Evolutionary conservation across 2,113 vertebrate genomes (phyloP).

Genomic region (Pampusana beccarii): DNA sequence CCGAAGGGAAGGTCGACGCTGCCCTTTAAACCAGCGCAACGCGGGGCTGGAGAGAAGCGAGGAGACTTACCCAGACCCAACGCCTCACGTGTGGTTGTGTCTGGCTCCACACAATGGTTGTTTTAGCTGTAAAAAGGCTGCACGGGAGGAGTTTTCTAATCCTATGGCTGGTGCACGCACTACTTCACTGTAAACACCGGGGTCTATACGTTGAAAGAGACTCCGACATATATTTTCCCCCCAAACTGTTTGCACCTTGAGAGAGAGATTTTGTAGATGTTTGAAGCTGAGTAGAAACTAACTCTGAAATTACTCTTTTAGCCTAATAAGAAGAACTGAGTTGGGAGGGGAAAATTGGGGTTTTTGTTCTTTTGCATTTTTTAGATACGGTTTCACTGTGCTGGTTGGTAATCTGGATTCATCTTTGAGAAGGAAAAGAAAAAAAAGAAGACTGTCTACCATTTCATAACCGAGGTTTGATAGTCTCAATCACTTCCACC

Average conservation of each 20-base stretch:
- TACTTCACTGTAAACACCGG: not conserved
- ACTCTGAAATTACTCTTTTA: not conserved
- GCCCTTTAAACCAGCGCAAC: not conserved
- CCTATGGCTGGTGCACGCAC: not conserved
- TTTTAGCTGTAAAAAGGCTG: not conserved
- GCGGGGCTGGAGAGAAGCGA: not conserved
- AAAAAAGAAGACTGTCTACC: not conserved
- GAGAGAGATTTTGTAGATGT: not conserved
- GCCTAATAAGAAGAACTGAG: not conserved
- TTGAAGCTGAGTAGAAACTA: not conserved
- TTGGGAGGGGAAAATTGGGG: not conserved
- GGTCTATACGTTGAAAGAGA: fast-evolving
- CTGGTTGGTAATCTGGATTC: not conserved
- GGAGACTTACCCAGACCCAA: not conserved
- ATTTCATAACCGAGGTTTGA: not conserved
- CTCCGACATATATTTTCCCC: not conserved
- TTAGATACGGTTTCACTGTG: not conserved
- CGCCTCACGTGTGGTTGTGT: not conserved
- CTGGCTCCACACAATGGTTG: not conserved
- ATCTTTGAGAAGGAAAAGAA: not conserved
- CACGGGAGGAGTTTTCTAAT: not conserved
- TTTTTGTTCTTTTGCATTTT: not conserved
- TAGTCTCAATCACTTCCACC: not conserved
- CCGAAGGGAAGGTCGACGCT: fast-evolving
- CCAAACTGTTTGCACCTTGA: not conserved